Conservation (phyloP, 2,888 invertebrate species). For the Phyto melanocephala region DNA sequence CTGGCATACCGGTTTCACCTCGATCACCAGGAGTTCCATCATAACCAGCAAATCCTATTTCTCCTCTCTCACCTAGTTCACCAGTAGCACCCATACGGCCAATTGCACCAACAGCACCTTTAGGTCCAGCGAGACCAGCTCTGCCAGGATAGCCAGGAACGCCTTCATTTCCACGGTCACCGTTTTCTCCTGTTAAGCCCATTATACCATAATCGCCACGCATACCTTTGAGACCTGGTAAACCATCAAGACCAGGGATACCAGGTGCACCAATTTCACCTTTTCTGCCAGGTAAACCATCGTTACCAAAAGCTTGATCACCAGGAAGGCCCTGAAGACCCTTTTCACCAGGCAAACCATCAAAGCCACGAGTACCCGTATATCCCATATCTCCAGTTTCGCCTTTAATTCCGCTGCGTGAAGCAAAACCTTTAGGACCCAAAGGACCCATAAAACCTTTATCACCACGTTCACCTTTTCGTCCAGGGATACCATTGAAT, state of each 20-base stretch:
- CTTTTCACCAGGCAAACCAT: slow-evolving; percentile 75
- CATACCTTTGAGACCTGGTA: slow-evolving; percentile 79
- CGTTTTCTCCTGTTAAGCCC: slow-evolving; percentile 80
- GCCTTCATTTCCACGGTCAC: slow-evolving; percentile 80
- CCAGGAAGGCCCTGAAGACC: slow-evolving; percentile 83
- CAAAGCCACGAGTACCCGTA: slow-evolving; percentile 78
- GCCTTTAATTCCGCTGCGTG: slow-evolving; percentile 83
- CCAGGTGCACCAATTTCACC: slow-evolving; percentile 84
- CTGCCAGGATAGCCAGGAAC: slow-evolving; percentile 68
- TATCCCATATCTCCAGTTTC: slow-evolving; percentile 81
- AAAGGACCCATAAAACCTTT: slow-evolving; percentile 69
- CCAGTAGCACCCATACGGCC: slow-evolving; percentile 81
- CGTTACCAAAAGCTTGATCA: slow-evolving; percentile 80
- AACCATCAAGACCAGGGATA: slow-evolving; percentile 79
- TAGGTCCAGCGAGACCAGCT: slow-evolving; percentile 79
- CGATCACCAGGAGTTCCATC: slow-evolving; percentile 81
- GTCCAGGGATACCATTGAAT: slow-evolving; percentile 69
- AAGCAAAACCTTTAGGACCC: slow-evolving; percentile 81
- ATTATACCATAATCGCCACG: slow-evolving; percentile 79
- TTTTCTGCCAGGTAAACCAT: slow-evolving; percentile 80
- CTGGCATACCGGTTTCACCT: slow-evolving; percentile 80
- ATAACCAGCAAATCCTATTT: slow-evolving; percentile 72
- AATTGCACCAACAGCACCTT: slow-evolving; percentile 78
- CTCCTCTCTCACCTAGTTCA: slow-evolving; percentile 80
- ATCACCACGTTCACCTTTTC: slow-evolving; percentile 74